phyloP scores from a whole-genome alignment of 1,140 invertebrate species.

The Lucilia cuprina region DNA sequence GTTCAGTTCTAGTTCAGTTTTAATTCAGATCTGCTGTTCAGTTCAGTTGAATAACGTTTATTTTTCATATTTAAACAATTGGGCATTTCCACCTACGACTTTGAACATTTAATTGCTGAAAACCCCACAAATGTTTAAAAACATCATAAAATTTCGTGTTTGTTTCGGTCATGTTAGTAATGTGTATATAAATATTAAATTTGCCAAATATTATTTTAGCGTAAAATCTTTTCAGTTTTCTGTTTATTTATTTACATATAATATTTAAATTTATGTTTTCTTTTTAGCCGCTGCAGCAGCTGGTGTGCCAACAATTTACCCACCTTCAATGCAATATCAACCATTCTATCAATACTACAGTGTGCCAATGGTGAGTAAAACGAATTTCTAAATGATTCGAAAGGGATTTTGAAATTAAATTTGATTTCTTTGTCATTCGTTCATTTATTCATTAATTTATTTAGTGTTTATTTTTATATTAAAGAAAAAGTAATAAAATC shows the following conservation, averaged over 20 bases:
- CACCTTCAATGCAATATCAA: conserved; percentile 64
- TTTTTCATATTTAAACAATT: too few species aligned
- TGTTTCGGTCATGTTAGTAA: neutral
- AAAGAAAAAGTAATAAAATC: neutral
- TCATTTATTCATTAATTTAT: neutral
- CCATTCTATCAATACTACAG: conserved; percentile 64
- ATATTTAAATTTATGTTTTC: neutral
- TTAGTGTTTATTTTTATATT: neutral
- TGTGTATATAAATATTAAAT: neutral
- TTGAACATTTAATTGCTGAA: too few species aligned
- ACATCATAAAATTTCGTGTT: too few species aligned
- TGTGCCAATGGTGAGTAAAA: conserved; percentile 61
- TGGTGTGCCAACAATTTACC: conserved; percentile 62
- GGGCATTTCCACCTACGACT: too few species aligned
- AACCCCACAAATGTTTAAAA: too few species aligned
- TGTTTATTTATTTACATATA: neutral
- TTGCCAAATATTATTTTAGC: neutral
- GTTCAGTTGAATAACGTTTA: too few species aligned
- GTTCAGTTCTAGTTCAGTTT: too few species aligned
- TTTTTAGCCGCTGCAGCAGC: conserved; percentile 57
- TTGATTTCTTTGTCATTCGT: neutral
- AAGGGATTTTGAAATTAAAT: too few species aligned
- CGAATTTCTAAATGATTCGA: too few species aligned
- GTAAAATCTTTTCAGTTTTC: neutral
- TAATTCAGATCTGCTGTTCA: too few species aligned